Percentiles rank a stretch among this genome's conserved stretches.
Evolutionary conservation across 2,797 vertebrate genomes (phyloP).

Genomic region (Merluccius polli): DNA sequence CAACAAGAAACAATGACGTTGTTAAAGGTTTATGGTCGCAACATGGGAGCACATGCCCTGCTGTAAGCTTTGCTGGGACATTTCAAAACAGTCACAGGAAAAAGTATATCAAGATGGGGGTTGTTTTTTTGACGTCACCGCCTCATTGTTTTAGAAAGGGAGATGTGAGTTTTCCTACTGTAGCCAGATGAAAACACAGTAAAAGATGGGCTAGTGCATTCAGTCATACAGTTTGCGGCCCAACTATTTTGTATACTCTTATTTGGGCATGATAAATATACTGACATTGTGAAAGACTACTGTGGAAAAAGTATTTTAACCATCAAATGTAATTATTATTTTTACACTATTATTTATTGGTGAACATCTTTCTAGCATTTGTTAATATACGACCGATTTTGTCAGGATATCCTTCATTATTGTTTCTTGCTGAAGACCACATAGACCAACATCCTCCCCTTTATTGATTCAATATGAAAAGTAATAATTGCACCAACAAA

Average conservation of each 20-base stretch:
- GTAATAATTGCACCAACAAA: constrained; percentile 47
- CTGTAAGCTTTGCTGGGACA: constrained; percentile 56
- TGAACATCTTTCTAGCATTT: background rate
- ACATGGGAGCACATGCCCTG: constrained; percentile 21
- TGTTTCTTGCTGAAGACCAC: constrained; percentile 19
- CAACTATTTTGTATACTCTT: background rate
- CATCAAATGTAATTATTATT: background rate
- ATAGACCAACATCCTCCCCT: constrained; percentile 38
- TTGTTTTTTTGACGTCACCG: constrained; percentile 77
- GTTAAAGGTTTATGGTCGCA: background rate
- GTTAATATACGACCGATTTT: constrained; percentile 10
- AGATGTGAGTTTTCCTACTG: constrained; percentile 51
- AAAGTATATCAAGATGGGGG: constrained; percentile 80
- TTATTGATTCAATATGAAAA: constrained; percentile 61
- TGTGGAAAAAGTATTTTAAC: background rate
- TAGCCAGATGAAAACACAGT: constrained; percentile 47
- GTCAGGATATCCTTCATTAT: constrained; percentile 45
- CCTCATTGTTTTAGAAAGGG: constrained; percentile 79
- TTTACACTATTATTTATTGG: background rate
- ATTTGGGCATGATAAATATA: background rate
- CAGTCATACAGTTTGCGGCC: background rate
- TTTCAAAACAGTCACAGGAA: constrained; percentile 87
- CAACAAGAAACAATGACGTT: constrained; percentile 19
- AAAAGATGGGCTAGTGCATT: constrained; percentile 20
- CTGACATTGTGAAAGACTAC: background rate